Base-by-base conservation (phyloP, 2,888 invertebrate genomes). In the Fabriciana adippe region DNA sequence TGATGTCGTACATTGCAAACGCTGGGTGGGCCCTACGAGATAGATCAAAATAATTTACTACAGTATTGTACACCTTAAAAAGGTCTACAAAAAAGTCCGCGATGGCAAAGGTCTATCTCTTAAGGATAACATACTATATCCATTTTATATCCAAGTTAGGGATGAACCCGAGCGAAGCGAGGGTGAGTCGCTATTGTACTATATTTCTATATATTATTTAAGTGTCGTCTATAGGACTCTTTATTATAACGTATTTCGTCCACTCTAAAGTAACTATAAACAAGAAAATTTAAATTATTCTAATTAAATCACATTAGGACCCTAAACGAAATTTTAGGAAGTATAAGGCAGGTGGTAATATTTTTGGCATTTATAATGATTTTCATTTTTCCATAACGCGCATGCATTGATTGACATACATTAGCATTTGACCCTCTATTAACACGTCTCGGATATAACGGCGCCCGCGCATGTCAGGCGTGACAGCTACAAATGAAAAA, bases 381-480 rank as follows among this genome's bases (percentile, higher is more conserved):
- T 71, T 64, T 57, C 14, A 54, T 59, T 69, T 71, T 73, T 67
- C 65, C 69, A 68, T 70, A 67, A 77, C 75, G 72, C 72, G 73
- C 74, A 74, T 65, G 73, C 76, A 75, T 75, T 79, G 79, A 81
- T 81, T 81, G 81, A 81, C 77, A 69, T 67, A 75, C 73, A 79
- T 81, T 81, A 79, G 73, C 79, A 79, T 79, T 73, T 60, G 73
- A 75, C 78, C 78, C 78, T 74, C 67, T 63, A 69, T 68, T 68
- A 57, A 61, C 50, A 66, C 55, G 67, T 51, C 54, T 50, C 54
- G 54, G 65, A 65, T 55, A n/a, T 65, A 50, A 26, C 48, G 63
- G 60, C 66, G 54, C 65, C 54, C 62, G 65, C 61, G 62, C 70
- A 65, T 45, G 70, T 55, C 56, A 63, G 35, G n/a, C 67, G 45